Percentiles rank a stretch among this genome's conserved stretches.
These are phyloP conservation scores for Psephotus haematonotus DNA, from an alignment of 2,113 vertebrate species.

Conservation along the genomic window DNA sequence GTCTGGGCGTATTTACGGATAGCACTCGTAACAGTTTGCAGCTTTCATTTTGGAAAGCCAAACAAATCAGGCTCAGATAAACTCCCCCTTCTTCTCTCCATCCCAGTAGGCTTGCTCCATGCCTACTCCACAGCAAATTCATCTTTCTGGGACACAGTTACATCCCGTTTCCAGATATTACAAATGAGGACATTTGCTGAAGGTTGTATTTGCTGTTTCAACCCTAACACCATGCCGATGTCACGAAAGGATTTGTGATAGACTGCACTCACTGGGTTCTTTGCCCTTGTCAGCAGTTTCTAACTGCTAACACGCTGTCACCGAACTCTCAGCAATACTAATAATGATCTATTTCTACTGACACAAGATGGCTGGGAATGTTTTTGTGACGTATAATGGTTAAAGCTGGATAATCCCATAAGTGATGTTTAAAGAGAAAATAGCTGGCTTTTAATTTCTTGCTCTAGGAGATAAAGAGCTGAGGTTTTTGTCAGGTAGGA, in stretches of 20 bases:
- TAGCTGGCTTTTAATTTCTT: background rate
- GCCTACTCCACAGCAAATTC: background rate
- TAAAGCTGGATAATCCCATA: background rate
- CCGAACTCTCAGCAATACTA: background rate
- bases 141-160: background rate
- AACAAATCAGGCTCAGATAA: background rate
- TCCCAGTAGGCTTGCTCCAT: background rate
- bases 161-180: background rate
- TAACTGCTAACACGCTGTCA: background rate
- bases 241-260: background rate
- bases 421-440: background rate
- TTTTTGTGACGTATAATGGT: background rate
- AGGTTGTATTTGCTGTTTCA: background rate
- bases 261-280: background rate
- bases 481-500: background rate
- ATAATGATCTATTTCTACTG: background rate
- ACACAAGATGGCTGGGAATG: background rate
- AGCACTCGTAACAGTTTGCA: background rate
- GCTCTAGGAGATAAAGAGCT: background rate
- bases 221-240: background rate
- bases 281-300: background rate
- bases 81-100: fast-evolving
- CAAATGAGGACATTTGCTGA: background rate
- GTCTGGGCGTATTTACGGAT: background rate
- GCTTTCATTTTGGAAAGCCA: background rate